phyloP scores from a whole-genome alignment of 2,888 invertebrate species.

The Mesorhabditis spiculigera region DNA sequence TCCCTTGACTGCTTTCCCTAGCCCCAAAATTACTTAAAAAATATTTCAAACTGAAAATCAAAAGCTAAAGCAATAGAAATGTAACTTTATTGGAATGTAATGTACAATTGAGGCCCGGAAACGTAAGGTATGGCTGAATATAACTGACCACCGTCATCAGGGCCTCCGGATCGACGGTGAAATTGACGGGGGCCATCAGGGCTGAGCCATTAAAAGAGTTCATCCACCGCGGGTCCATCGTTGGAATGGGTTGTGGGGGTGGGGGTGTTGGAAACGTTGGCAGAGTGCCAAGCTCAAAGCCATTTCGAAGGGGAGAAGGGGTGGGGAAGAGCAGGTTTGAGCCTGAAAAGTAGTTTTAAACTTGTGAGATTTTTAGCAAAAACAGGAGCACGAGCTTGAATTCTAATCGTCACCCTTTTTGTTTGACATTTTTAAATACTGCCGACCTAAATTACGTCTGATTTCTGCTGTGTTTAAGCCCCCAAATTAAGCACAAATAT shows the following conservation, averaged over 20 bases:
- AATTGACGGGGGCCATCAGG: conserved; percentile 14
- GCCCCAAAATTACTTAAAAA: no score
- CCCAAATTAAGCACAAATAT: no score
- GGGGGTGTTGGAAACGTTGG: conserved; percentile 16
- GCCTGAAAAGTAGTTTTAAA: background rate
- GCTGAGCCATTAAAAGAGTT: conserved; percentile 11
- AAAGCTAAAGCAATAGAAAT: no score
- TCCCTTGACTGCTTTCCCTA: no score
- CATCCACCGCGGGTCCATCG: background rate
- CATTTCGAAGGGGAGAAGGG: background rate
- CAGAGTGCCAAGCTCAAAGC: background rate
- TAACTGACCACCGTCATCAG: conserved; percentile 51
- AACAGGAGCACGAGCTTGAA: no score
- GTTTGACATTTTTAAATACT: no score
- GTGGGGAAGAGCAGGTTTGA: background rate
- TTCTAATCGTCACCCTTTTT: no score
- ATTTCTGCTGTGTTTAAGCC: no score
- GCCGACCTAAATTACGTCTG: no score
- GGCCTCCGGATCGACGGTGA: conserved; percentile 48
- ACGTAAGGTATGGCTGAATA: background rate
- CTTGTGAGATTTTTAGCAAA: no score
- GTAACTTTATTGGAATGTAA: background rate
- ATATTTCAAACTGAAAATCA: no score
- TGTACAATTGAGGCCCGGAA: background rate
- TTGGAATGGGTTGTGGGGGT: conserved; percentile 10